Evolutionary conservation across 2,113 vertebrate species (phyloP), one percentile per base, ranked within the genome.

Genomic region (Peromyscus polionotus): DNA sequence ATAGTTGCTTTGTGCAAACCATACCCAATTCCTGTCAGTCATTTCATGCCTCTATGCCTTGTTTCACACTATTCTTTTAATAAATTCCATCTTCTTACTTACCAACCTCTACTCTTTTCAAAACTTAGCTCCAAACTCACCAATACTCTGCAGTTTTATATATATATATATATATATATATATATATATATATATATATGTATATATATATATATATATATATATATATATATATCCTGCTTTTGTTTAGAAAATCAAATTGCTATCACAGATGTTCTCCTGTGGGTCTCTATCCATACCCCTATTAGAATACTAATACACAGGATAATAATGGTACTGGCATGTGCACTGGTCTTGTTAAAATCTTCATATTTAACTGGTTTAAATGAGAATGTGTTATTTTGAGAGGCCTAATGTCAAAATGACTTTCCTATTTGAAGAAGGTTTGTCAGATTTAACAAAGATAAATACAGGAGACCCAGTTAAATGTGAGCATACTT

Each of bases 381-480:
- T 76, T 95, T 57, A 45, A 91, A 84, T 80, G 51, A 7, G 10
- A 7, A 22, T 67, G 83, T 88, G 6, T 94, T 28, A 45, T 79
- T 73, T 96, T 1, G 17, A 9, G 26, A 48, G 90, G 12, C 9
- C 72, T 19, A 85, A 63, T 9, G 28, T 57, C 65, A 19, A 88
- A 88, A 95, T 13, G 33, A 10, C 22, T 95, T 93, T 94, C 31
- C 45, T 51, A 17, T 84, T 88, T 95, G 57, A 17, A 6, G 3
- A 67, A 80, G 1, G 19, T n/a, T 72, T 83, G 17, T 83, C 57
- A 96, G 48, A 85, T 51, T 67, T 86, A 63, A 31, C 13, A 93
- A 90, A 95, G 73, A 57, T 86, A 94, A 95, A 88, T 70, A 73
- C 2, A 90, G 20, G 17, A 80, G 11, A 48, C 14, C 1, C 2